A percentile compares a stretch with the other conserved stretches of the same genome.
These are phyloP conservation scores for Glossosoma conforme DNA, from an alignment of 1,140 invertebrate genomes.

Conservation along the genomic window DNA sequence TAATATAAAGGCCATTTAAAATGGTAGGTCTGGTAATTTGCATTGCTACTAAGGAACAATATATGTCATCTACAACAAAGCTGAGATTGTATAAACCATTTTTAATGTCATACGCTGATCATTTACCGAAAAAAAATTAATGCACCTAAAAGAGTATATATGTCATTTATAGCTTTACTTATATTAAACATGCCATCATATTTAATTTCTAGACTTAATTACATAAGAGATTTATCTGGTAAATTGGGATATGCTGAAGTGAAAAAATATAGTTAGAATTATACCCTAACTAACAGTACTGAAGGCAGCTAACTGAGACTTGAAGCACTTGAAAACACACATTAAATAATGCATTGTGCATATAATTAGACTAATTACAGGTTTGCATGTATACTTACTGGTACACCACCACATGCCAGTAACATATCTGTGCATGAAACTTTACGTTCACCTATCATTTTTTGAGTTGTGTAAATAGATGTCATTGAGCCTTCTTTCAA, in stretches of 20 bases:
- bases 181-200: too few species aligned
- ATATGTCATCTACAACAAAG: too few species aligned
- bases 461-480: conserved; percentile 15
- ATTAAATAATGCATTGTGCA: neutral
- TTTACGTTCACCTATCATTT: conserved; percentile 7
- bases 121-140: too few species aligned
- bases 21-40: too few species aligned
- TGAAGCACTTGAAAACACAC: conserved; percentile 4
- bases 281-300: neutral
- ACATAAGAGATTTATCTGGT: conserved; percentile 1
- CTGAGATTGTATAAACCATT: too few species aligned
- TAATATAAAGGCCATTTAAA: too few species aligned
- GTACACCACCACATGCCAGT: conserved; percentile 8
- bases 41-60: too few species aligned
- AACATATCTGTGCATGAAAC: conserved; percentile 24
- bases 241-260: neutral
- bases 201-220: too few species aligned
- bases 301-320: neutral
- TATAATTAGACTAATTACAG: too few species aligned
- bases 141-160: too few species aligned
- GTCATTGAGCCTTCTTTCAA: conserved; percentile 18
- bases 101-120: too few species aligned
- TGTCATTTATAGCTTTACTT: too few species aligned
- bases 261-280: neutral
- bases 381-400: conserved; percentile 22